phyloP scores from a whole-genome alignment of 2,797 vertebrate species.

The Phoeniculus purpureus region DNA sequence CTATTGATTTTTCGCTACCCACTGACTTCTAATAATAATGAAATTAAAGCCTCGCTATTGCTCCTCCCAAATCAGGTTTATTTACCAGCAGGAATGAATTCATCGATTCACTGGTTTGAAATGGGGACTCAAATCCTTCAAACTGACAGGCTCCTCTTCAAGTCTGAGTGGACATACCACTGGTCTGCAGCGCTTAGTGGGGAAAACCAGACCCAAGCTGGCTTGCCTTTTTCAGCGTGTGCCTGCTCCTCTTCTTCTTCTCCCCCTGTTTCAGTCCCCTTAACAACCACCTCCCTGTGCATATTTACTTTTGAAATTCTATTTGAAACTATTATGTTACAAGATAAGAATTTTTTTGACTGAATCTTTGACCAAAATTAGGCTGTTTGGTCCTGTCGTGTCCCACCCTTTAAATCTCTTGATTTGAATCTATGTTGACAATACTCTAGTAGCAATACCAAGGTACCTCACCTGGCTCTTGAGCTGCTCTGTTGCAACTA shows the following conservation, averaged over 20 bases:
- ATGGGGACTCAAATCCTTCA: neutral
- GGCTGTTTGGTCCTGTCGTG: neutral
- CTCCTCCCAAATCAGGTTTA: neutral
- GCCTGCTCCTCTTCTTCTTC: neutral
- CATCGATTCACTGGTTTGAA: neutral
- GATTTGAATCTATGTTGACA: neutral
- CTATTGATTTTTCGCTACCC: slow-evolving; percentile 18
- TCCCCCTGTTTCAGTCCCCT: neutral
- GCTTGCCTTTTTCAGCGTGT: neutral
- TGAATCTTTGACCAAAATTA: neutral
- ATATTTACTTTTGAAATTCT: neutral
- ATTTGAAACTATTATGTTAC: neutral
- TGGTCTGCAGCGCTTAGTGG: neutral
- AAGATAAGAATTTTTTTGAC: too few species aligned
- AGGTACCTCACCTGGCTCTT: neutral
- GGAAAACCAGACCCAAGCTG: neutral
- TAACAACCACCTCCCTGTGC: neutral
- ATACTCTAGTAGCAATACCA: neutral
- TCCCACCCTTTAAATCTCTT: neutral
- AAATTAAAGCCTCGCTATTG: neutral
- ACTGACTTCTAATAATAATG: slow-evolving; percentile 41
- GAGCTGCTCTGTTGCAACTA: neutral
- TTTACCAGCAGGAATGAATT: slow-evolving; percentile 18
- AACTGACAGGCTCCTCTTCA: neutral
- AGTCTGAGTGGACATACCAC: neutral